phyloP scores from a whole-genome alignment of 2,888 invertebrate genomes.

The Laothoe populi region DNA sequence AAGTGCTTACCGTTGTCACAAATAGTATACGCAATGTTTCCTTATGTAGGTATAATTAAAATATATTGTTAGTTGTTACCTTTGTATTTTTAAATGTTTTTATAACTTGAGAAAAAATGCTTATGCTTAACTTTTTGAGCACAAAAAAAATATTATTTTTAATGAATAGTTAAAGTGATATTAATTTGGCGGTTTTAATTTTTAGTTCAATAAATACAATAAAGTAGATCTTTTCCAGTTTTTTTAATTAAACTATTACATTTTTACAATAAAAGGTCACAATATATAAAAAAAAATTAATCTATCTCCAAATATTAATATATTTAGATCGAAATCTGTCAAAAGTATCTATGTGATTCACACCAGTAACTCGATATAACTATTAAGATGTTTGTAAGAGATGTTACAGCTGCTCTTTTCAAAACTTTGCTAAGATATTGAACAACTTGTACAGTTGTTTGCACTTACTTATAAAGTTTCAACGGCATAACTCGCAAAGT shows the following conservation, averaged over 20 bases:
- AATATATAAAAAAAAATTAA: too few species aligned
- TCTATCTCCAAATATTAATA: not conserved
- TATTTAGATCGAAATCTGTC: not conserved
- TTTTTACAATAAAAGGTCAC: too few species aligned
- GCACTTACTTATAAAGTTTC: slow-evolving; percentile 23
- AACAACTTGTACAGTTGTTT: slow-evolving; percentile 22
- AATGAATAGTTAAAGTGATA: too few species aligned
- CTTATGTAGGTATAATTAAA: not conserved
- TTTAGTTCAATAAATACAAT: too few species aligned
- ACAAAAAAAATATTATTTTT: too few species aligned
- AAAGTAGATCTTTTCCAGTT: too few species aligned
- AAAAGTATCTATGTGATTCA: not conserved
- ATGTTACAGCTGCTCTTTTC: slow-evolving; percentile 13
- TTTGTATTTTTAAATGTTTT: not conserved
- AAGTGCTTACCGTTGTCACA: slow-evolving; percentile 29
- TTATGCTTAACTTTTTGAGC: too few species aligned
- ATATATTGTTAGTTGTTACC: not conserved
- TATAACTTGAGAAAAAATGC: not conserved
- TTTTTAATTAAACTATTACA: too few species aligned
- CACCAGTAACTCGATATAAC: not conserved
- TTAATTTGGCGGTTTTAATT: too few species aligned
- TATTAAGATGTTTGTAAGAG: slow-evolving; percentile 9
- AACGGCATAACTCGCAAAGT: slow-evolving; percentile 12
- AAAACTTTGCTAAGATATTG: slow-evolving; percentile 23
- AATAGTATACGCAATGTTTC: slow-evolving; percentile 3